Evolutionary conservation across 1,140 invertebrate genomes (phyloP).

Genomic region (Drusus annulatus): DNA sequence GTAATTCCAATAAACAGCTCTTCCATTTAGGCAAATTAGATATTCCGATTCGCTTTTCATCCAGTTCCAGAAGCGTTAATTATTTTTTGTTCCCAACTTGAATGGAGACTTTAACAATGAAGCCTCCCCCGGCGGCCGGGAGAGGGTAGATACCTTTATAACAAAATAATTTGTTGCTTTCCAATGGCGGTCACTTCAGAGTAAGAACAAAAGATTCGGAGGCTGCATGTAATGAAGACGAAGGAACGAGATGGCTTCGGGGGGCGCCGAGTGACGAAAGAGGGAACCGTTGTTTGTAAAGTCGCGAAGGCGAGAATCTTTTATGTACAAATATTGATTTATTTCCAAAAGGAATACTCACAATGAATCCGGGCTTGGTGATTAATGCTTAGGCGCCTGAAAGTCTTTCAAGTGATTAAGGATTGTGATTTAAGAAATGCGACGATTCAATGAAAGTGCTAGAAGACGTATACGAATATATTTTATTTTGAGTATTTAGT

Average conservation of each 20-base stretch:
- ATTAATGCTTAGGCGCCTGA: too few species aligned
- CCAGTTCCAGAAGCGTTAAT: constrained; percentile 34
- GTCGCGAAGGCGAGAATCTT: constrained; percentile 17
- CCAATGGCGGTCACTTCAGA: constrained; percentile 53
- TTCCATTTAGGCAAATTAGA: constrained; percentile 19
- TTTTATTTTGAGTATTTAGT: too few species aligned
- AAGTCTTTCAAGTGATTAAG: too few species aligned
- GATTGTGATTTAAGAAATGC: too few species aligned
- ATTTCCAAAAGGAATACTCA: too few species aligned
- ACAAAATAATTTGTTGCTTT: constrained; percentile 59
- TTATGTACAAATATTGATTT: constrained; percentile 5
- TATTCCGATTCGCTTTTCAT: constrained; percentile 24
- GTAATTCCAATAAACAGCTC: constrained; percentile 16
- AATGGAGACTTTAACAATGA: constrained; percentile 47
- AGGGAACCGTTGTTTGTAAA: constrained; percentile 13
- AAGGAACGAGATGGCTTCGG: constrained; percentile 49
- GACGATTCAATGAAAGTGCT: too few species aligned
- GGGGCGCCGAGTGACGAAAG: constrained; percentile 5
- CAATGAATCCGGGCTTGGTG: too few species aligned
- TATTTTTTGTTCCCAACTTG: constrained; percentile 47
- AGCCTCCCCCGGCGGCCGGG: constrained; percentile 4
- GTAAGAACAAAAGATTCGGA: constrained; percentile 54
- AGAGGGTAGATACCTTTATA: constrained; percentile 38
- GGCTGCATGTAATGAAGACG: constrained; percentile 56
- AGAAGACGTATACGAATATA: too few species aligned